These are phyloP conservation scores for Orussus abietinus DNA, from an alignment of 1,140 invertebrate species.

Conservation along the genomic window DNA sequence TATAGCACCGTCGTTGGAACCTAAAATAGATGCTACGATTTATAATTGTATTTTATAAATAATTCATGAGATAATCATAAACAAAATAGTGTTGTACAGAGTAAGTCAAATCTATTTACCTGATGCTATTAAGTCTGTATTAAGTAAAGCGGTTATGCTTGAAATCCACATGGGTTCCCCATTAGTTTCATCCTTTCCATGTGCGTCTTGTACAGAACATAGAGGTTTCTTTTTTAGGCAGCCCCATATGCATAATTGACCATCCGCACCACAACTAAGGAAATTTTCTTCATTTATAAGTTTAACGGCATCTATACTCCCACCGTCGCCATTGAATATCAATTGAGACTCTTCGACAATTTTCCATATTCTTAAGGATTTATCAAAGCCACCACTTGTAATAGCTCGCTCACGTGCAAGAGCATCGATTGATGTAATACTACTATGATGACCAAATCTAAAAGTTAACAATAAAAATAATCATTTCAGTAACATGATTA, in stretches of 20 bases:
- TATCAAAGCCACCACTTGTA: constrained; percentile 84
- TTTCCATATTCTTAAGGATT: constrained; percentile 88
- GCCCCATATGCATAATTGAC: constrained; percentile 82
- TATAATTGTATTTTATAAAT: constrained; percentile 1
- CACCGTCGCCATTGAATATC: constrained; percentile 79
- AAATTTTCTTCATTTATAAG: constrained; percentile 91
- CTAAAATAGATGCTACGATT: constrained; percentile 48
- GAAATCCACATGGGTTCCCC: constrained; percentile 80
- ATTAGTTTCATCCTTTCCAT: constrained; percentile 64
- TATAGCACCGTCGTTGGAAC: constrained; percentile 81
- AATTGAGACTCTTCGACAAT: constrained; percentile 94
- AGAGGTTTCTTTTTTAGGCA: constrained; percentile 88
- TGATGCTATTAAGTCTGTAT: constrained; percentile 89
- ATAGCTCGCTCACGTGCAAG: constrained; percentile 79
- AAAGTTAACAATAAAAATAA: constrained; percentile 14
- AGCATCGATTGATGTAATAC: constrained; percentile 87
- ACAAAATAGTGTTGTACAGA: not conserved
- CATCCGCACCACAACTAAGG: constrained; percentile 85
- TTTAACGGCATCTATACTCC: constrained; percentile 82
- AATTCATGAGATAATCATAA: not conserved
- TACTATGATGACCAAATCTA: constrained; percentile 86
- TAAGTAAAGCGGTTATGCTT: constrained; percentile 71
- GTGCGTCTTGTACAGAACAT: constrained; percentile 67
- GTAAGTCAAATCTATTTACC: constrained; percentile 55
- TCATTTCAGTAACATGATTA: constrained; percentile 5